Base-by-base conservation (phyloP, 2,888 invertebrate species). In the Lochmaea crataegi region DNA sequence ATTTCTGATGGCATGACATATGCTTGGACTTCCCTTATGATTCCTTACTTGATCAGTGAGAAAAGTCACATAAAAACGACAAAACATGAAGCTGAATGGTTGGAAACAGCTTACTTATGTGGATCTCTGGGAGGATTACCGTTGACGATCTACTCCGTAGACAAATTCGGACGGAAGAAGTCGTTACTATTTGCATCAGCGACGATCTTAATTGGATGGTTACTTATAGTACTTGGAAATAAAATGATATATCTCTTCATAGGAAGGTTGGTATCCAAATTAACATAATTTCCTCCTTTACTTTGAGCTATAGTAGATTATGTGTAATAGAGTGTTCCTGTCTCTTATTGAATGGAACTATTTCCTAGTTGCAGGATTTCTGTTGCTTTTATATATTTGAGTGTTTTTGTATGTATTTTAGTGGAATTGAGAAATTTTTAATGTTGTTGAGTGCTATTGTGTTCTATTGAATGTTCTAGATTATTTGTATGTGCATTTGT, bases 1-100 rank as follows among this genome's bases (percentile, higher is more conserved):
- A 83, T 87, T 61, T 85, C 86, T n/a, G 87, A 87, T 82, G 87
- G 87, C 48, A 86, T 87, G 84, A 85, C 86, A 75, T 87, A 87
- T 68, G 86, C 85, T 11, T 87, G 87, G 87, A 84, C 86, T 22
- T 84, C 86, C 1, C 86, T 86, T 6, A 80, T 84, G 10, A 82
- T 86, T n/a, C 87, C 86, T 2, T 80, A 84, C 45, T 79, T 87
- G 4, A 74, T 83, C 64, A 71, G 78, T 9, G 73, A 75, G 0
- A 80, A 82, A 48, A 81, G 82, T 60, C 85, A 85, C 5, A 81
- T 86, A 5, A 65, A 73, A 67, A 82, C 85, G 45, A 81, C 81
- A n/a, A 75, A 79, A 66, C 57, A 71, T 56, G 80, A 82, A 78
- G 78, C 79, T 1, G 81, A 80, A 78, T 83, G 83, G 82, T 71